A percentile compares a stretch with the other conserved stretches of the same genome.
phyloP scores from a whole-genome alignment of 2,113 vertebrate genomes.

The Psophia crepitans region DNA sequence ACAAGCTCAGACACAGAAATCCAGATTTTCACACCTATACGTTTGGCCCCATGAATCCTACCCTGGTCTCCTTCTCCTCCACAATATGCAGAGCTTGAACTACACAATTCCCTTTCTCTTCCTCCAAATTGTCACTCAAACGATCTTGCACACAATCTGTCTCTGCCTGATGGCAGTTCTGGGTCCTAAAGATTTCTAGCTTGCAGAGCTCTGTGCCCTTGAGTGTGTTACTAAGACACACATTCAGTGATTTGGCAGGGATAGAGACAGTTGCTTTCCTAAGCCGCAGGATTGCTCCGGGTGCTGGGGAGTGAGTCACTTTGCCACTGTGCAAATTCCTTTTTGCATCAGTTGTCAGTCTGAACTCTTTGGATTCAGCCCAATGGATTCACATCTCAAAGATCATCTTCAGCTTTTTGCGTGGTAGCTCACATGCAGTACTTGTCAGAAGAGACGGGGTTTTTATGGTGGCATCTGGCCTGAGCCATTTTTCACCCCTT shows the following conservation, averaged over 20 bases:
- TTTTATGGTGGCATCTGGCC: background rate
- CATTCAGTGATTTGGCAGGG: background rate
- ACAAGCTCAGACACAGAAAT: background rate
- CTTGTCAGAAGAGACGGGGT: background rate
- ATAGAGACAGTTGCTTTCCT: background rate
- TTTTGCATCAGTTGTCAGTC: background rate
- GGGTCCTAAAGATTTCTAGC: background rate
- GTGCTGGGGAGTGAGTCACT: background rate
- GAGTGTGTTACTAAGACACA: background rate
- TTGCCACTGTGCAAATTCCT: background rate
- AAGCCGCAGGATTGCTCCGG: background rate
- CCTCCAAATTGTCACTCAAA: background rate
- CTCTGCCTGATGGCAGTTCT: background rate
- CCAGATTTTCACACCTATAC: background rate
- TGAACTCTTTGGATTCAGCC: background rate
- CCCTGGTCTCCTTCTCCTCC: background rate
- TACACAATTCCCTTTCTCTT: background rate
- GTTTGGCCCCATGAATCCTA: background rate
- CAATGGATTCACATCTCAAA: background rate
- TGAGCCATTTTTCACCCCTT: background rate
- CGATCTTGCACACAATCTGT: background rate
- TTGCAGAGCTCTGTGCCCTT: background rate
- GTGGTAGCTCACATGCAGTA: background rate
- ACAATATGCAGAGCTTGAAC: background rate
- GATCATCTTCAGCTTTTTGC: background rate